Conservation (phyloP, 2,797 vertebrate genomes). For the Otolemur crassicaudatus region DNA sequence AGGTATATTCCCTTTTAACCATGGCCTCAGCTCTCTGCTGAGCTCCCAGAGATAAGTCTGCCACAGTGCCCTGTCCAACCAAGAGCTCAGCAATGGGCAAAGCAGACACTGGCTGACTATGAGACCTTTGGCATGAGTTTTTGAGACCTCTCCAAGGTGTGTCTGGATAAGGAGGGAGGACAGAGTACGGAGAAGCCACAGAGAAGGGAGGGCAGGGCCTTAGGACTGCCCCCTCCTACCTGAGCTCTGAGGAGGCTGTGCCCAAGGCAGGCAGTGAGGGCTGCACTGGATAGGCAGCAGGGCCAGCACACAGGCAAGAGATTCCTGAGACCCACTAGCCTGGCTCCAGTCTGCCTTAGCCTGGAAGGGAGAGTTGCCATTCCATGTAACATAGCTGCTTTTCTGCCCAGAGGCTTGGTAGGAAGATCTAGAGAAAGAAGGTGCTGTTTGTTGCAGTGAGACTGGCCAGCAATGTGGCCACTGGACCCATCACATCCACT, state of each 20-base stretch:
- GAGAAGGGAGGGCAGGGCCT: background rate
- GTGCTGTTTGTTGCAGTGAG: background rate
- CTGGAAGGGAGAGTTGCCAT: conserved; percentile 59
- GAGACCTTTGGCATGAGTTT: background rate
- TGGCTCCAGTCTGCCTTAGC: conserved; percentile 77
- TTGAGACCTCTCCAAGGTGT: background rate
- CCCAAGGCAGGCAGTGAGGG: background rate
- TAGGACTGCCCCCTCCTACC: background rate
- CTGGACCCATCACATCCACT: background rate
- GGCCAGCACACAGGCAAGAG: conserved; percentile 47
- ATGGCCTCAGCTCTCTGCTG: background rate
- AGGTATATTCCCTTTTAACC: background rate
- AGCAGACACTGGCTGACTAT: background rate
- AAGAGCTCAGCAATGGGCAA: background rate
- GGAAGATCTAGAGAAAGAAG: background rate
- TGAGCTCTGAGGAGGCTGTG: background rate
- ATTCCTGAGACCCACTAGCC: conserved; percentile 72
- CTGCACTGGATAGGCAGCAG: background rate
- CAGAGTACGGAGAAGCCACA: background rate
- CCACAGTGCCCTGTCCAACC: background rate
- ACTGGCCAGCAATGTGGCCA: background rate
- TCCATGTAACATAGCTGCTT: conserved; percentile 66
- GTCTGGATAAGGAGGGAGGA: background rate
- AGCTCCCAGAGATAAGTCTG: background rate
- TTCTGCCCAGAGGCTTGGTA: background rate